phyloP scores from a whole-genome alignment of 1,140 invertebrate species.

The Aricia agestis region DNA sequence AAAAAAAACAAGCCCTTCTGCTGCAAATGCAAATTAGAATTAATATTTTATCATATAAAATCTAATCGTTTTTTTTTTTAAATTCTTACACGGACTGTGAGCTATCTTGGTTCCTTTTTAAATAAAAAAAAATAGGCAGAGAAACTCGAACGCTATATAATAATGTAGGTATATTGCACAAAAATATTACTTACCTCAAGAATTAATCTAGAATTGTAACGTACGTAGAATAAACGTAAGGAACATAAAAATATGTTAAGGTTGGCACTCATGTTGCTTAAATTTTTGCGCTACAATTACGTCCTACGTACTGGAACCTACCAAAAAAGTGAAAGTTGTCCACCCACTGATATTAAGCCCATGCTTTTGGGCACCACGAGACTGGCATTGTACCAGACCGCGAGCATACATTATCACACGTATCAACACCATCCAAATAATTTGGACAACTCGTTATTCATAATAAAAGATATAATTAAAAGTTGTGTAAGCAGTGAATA shows the following conservation, averaged over 20 bases:
- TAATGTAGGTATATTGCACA: too few relatives aligned
- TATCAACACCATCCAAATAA: not conserved
- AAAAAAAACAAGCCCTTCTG: too few relatives aligned
- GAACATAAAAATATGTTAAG: not conserved
- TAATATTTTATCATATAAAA: too few relatives aligned
- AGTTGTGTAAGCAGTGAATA: not conserved
- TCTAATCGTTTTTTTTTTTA: too few relatives aligned
- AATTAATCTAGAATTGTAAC: too few relatives aligned
- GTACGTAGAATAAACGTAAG: too few relatives aligned
- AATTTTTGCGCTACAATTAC: conserved; percentile 27
- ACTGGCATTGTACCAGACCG: conserved; percentile 10
- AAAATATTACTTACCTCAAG: too few relatives aligned
- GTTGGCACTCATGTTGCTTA: not conserved
- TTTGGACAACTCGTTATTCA: not conserved
- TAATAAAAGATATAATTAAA: not conserved
- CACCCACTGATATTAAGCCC: conserved; percentile 49
- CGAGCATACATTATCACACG: not conserved
- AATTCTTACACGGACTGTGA: too few relatives aligned
- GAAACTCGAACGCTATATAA: too few relatives aligned
- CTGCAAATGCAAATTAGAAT: too few relatives aligned
- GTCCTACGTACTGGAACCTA: conserved; percentile 26
- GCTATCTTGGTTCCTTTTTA: too few relatives aligned
- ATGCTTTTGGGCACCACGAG: conserved; percentile 38
- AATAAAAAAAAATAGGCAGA: too few relatives aligned
- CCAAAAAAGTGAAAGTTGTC: conserved; percentile 63